A percentile compares a stretch with the other conserved stretches of the same genome.
Conservation (phyloP, 2,797 vertebrate species). For the Bradypodion ventrale region DNA sequence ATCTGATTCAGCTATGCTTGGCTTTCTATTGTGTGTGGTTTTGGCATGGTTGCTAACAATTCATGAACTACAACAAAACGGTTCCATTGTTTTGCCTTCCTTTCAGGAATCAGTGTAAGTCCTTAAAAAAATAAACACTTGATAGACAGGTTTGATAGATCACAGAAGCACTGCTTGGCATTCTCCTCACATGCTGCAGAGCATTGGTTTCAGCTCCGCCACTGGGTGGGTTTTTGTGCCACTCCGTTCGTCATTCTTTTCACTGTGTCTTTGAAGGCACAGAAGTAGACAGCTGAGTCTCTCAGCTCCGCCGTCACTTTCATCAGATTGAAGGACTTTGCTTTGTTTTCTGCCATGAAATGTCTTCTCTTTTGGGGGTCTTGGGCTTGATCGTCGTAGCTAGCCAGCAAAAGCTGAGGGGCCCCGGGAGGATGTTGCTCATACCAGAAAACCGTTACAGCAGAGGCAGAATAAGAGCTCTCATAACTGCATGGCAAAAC, state of each 20-base stretch:
- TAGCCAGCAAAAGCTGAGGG: not conserved
- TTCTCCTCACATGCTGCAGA: too few relatives aligned
- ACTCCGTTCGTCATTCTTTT: not conserved
- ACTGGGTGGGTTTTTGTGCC: not conserved
- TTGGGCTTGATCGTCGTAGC: not conserved
- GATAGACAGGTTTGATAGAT: too few relatives aligned
- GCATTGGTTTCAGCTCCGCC: not conserved
- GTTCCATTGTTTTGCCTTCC: too few relatives aligned
- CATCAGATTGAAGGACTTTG: slow-evolving; percentile 3
- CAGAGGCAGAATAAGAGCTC: not conserved
- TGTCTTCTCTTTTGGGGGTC: not conserved
- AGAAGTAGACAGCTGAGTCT: slow-evolving; percentile 6
- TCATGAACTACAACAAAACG: too few relatives aligned
- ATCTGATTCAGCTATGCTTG: too few relatives aligned
- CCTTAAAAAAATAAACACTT: too few relatives aligned
- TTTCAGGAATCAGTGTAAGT: too few relatives aligned
- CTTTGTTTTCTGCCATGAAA: not conserved
- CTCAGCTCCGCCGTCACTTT: slow-evolving; percentile 12
- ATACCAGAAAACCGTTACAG: not conserved
- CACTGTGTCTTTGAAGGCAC: slow-evolving; percentile 9
- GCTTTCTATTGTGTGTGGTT: too few relatives aligned
- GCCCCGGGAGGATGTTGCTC: not conserved
- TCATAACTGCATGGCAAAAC: not conserved
- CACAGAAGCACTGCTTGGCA: too few relatives aligned
- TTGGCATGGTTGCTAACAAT: too few relatives aligned